Evolutionary conservation across 2,113 vertebrate genomes (phyloP), one percentile per base, ranked within the genome.

Genomic region (Peromyscus leucopus): DNA sequence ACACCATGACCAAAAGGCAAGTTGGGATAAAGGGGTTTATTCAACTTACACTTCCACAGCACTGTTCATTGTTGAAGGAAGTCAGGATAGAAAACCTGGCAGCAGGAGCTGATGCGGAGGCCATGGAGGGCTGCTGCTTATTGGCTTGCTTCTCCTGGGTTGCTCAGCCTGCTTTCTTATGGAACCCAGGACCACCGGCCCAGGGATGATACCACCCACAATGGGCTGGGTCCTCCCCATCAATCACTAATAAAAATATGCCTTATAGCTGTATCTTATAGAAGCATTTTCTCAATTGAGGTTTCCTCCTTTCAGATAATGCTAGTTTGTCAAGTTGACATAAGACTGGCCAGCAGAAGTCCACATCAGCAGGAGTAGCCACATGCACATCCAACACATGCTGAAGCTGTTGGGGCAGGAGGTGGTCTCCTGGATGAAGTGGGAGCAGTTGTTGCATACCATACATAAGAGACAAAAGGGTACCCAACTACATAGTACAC

Each of bases 391-490:
- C 0, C 96, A 96, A 21, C 99, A 99, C 93, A 97, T 99, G 46
- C 96, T 82, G 63, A 97, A 98, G 76, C 98, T 99, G 98, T 98
- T 99, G 95, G 98, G 95, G 46, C 99, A 98, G 98, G 99, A 99
- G 98, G 97, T 99, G 97, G 99, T 99, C 67, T 99, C 98, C 0
- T 99, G 99, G 0, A 99, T 99, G 63, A 98, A 99, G 97, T 99
- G 99, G 99, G 99, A 99, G 94, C 99, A 99, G 98, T 99, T 98
- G 0, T 99, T 99, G 98, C 99, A 99, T 5, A 97, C 99, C 93
- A 97, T 99, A 1, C 99, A 99, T 0, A 98, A 99, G 96, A 98
- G 99, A 95, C 98, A 7, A 28, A 98, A 98, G 93, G 99, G 99
- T 3, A 96, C 90, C 9, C 98, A 87, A 2, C 99, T 99, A 97